Conservation (phyloP, 2,888 invertebrate species). For the Idaea aversata region DNA sequence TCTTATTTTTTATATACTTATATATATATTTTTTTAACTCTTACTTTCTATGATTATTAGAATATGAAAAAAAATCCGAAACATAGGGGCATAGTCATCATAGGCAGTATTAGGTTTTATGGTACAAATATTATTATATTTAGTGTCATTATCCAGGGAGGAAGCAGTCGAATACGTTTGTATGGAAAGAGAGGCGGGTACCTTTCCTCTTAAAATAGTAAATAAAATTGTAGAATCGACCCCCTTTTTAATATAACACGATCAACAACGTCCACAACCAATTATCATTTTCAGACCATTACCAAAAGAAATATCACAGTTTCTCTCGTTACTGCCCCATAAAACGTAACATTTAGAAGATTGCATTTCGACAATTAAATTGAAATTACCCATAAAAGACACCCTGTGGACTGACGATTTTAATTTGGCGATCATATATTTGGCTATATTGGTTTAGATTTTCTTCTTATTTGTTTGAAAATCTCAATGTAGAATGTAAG, state of each 20-base stretch:
- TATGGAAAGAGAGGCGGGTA: no score
- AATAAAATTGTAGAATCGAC: not conserved
- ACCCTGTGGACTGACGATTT: not conserved
- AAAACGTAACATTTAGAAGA: conserved; percentile 18
- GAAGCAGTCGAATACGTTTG: no score
- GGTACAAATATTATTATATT: no score
- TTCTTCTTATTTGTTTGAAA: no score
- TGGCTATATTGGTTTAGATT: not conserved
- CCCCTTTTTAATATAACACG: conserved; percentile 7
- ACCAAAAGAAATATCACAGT: conserved; percentile 18
- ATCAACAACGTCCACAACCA: conserved; percentile 1
- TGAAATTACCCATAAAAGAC: conserved; percentile 14
- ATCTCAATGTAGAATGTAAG: no score
- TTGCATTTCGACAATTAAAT: conserved; percentile 18
- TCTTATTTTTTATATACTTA: no score
- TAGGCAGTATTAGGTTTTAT: no score
- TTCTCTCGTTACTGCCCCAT: conserved; percentile 11
- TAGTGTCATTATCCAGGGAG: no score
- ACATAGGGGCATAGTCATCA: no score
- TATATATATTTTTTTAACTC: no score
- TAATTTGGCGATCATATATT: not conserved
- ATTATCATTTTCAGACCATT: conserved; percentile 10
- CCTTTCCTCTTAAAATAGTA: not conserved
- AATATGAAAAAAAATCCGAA: no score
- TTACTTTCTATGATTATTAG: no score